Conservation (phyloP, 2,797 vertebrate species). For the Bradypus variegatus region DNA sequence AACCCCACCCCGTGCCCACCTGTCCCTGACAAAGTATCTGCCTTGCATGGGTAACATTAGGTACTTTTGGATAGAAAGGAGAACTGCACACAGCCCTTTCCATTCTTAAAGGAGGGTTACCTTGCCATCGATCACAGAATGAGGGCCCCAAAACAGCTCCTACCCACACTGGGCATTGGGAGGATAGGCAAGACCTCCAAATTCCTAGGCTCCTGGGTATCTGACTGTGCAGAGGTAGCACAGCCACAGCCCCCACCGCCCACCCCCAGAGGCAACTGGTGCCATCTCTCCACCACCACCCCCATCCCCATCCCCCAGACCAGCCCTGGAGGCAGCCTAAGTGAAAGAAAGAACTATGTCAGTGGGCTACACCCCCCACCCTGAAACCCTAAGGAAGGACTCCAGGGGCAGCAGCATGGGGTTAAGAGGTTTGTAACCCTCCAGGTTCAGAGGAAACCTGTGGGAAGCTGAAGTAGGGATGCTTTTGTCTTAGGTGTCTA, state of each 20-base stretch:
- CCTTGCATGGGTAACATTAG: not conserved
- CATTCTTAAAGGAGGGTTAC: constrained; percentile 10
- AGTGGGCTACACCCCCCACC: not conserved
- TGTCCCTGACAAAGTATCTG: not conserved
- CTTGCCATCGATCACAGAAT: constrained; percentile 49
- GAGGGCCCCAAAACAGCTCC: constrained; percentile 28
- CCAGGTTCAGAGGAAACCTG: not conserved
- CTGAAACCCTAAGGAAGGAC: not conserved
- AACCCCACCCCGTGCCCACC: constrained; percentile 12
- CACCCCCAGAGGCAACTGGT: not conserved
- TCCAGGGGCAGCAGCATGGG: not conserved
- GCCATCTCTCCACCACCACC: not conserved
- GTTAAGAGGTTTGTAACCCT: not conserved
- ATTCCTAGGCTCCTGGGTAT: not conserved
- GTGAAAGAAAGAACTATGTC: constrained; percentile 9
- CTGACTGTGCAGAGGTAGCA: not conserved
- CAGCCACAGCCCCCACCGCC: not conserved
- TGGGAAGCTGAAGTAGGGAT: not conserved
- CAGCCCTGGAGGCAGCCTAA: not conserved
- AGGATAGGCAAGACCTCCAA: constrained; percentile 29
- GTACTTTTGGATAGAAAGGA: not conserved
- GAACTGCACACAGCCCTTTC: not conserved
- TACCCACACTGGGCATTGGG: constrained; percentile 14
- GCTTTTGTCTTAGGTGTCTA: not conserved
- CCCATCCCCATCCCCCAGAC: not conserved